Evolutionary conservation across 2,888 invertebrate species (phyloP), one percentile per base, ranked within the genome.

Genomic region (Trissonchulus sp.): DNA sequence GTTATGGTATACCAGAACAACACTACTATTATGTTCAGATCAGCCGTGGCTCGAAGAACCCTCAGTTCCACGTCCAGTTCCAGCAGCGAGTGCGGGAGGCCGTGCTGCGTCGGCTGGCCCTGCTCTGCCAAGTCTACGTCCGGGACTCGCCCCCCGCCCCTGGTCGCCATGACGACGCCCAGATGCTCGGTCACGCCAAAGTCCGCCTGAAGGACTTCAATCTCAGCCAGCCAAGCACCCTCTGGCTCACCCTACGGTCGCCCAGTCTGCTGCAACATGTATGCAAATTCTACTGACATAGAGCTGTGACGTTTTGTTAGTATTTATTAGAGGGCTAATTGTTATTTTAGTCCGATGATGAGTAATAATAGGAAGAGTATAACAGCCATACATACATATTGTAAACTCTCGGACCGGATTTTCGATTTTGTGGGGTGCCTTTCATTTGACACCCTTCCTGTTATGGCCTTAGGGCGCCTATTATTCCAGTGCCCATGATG

Each of bases 61-160:
- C 71, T 8, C 71, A 31, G 36, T 76, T 76, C 37, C 74, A 76
- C 68, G 76, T 74, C 15, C 23, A 38, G 31, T 76, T 76, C 63
- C 30, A 69, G 34, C 76, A 76, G 63, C 38, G 74, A n/a, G 76
- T 76, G 1, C 8, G 63, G 15, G 34, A 63, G 23, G 28, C 18
- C 15, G 76, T 48, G 37, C 30, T 76, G 8, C 18, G 60, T n/a
- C 30, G 37, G 33, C 8, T 76, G 35, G 76, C 76, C 3, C 48
- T 74, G 60, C 69, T 74, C 69, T 76, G 76, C 37, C 76, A 76
- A 48, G 15, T 76, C 15, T 76, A 68, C 62, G 2, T 36, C 28
- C 74, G 63, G 8, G 30, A 35, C 33, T 23, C 8, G 2, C 30
- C 31, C 3, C 28, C 31, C 2, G 35, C 31, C 3, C 8, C 31